These are phyloP conservation scores for Tromatobia lineatoria DNA, from an alignment of 2,888 invertebrate species.

Conservation along the genomic window DNA sequence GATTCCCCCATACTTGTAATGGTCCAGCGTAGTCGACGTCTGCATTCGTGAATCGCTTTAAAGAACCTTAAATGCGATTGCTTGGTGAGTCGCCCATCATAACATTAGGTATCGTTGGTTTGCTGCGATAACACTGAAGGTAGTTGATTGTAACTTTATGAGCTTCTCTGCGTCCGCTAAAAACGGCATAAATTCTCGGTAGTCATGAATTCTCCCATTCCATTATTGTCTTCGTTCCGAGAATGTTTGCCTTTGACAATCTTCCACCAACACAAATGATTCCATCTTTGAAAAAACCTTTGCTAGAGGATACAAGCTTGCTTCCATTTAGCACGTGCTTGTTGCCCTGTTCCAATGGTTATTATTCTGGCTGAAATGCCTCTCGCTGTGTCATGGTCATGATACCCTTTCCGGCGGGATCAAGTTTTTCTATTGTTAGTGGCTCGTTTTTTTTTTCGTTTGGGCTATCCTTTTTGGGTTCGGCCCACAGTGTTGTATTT, in stretches of 20 bases:
- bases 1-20: slow-evolving; percentile 67
- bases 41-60: slow-evolving; percentile 73
- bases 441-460: no score
- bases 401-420: slow-evolving; percentile 45
- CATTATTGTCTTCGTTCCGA: slow-evolving; percentile 49
- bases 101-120: slow-evolving; percentile 68
- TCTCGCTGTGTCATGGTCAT: slow-evolving; percentile 57
- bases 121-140: slow-evolving; percentile 73
- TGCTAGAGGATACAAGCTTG: slow-evolving; percentile 33
- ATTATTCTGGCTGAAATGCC: slow-evolving; percentile 32
- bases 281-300: slow-evolving; percentile 49
- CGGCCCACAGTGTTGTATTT: background rate
- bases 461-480: slow-evolving; percentile 1
- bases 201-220: slow-evolving; percentile 67
- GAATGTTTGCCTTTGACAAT: slow-evolving; percentile 46
- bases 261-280: slow-evolving; percentile 63
- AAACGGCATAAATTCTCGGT: slow-evolving; percentile 76
- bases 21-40: slow-evolving; percentile 67
- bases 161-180: slow-evolving; percentile 72
- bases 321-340: slow-evolving; percentile 38
- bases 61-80: slow-evolving; percentile 72
- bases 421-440: slow-evolving; percentile 48
- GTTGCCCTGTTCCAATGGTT: background rate
- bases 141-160: slow-evolving; percentile 73
- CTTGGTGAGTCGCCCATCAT: slow-evolving; percentile 80